These are phyloP conservation scores for Numenius arquata DNA, from an alignment of 2,113 vertebrate genomes.

Conservation along the genomic window DNA sequence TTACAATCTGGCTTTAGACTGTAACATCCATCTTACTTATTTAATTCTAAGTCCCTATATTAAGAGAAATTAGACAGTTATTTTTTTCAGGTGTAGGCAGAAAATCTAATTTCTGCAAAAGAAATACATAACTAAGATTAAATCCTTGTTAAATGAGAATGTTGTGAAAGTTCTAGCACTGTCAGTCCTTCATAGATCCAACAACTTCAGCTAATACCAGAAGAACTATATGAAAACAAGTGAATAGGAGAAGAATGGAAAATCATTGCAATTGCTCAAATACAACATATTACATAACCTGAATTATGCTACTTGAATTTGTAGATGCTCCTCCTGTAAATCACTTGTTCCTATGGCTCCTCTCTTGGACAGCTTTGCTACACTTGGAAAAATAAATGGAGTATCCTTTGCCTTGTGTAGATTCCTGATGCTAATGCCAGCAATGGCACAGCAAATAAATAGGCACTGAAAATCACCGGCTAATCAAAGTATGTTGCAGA, in stretches of 20 bases:
- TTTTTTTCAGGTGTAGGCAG: neutral
- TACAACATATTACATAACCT: neutral
- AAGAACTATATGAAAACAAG: neutral
- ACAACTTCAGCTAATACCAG: neutral
- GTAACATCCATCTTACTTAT: conserved; percentile 1
- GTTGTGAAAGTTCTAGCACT: neutral
- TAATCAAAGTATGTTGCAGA: neutral
- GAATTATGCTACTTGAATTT: neutral
- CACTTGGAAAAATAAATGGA: neutral
- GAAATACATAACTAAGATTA: neutral
- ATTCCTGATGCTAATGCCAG: neutral
- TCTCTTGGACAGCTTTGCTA: neutral
- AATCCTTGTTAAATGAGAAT: neutral
- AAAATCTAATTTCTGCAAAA: neutral
- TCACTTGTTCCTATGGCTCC: neutral
- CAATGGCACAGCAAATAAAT: neutral
- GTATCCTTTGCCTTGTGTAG: neutral
- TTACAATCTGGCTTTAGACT: conserved; percentile 25
- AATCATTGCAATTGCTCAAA: neutral
- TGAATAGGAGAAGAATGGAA: neutral
- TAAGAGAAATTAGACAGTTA: conserved; percentile 30
- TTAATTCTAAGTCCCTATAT: conserved; percentile 24
- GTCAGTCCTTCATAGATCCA: neutral
- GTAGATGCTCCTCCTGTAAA: neutral
- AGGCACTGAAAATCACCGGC: neutral